Evolutionary conservation across 2,888 invertebrate species (phyloP).

Genomic region (Stenchaetothrips biformis): DNA sequence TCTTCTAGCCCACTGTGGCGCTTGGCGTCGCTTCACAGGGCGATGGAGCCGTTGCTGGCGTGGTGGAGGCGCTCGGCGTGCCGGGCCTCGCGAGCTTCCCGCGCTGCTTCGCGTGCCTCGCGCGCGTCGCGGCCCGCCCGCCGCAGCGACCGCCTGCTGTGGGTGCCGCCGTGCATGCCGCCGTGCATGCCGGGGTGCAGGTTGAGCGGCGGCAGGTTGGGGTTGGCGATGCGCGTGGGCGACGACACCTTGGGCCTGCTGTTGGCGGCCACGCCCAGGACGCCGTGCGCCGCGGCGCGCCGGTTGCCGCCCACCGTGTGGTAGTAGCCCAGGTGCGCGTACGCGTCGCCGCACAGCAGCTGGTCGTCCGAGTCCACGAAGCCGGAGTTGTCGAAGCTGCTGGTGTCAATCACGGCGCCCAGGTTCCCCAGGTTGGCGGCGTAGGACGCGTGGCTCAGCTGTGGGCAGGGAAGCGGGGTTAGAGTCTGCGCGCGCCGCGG

Average conservation of each 20-base stretch:
- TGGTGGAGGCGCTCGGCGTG: neutral
- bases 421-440: neutral
- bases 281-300: slow-evolving; percentile 32
- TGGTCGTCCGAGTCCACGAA: slow-evolving; percentile 79
- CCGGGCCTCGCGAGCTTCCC: neutral
- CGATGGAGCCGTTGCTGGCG: neutral
- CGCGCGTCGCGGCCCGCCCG: neutral
- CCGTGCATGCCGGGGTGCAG: slow-evolving; percentile 44
- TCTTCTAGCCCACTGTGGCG: no score
- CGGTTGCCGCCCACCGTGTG: slow-evolving; percentile 34
- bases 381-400: slow-evolving; percentile 63
- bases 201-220: slow-evolving; percentile 74
- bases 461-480: neutral
- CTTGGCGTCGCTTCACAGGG: neutral
- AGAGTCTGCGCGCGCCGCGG: slow-evolving; percentile 24
- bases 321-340: slow-evolving; percentile 37
- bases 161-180: neutral
- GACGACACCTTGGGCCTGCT: slow-evolving; percentile 66
- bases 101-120: neutral
- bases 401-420: slow-evolving; percentile 29
- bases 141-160: slow-evolving; percentile 1
- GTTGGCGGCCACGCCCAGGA: neutral
- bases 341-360: neutral
- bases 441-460: neutral
- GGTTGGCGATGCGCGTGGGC: slow-evolving; percentile 75